Evolutionary conservation across 2,113 vertebrate species (phyloP).

Genomic region (Paradisaea rubra): DNA sequence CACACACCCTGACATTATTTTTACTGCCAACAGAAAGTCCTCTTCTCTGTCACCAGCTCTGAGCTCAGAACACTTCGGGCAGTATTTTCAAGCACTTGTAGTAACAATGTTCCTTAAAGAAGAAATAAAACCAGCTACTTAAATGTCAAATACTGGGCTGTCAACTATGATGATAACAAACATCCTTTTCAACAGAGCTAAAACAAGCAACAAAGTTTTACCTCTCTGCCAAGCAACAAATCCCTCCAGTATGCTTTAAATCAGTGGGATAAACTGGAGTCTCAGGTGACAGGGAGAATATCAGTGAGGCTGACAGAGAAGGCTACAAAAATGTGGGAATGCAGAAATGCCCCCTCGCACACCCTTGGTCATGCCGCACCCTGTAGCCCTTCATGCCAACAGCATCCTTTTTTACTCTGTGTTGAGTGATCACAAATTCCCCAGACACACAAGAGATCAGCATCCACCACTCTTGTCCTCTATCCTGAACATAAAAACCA

Average conservation of each 20-base stretch:
- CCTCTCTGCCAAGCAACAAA: background rate
- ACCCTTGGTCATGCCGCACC: background rate
- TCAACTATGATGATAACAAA: background rate
- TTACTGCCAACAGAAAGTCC: background rate
- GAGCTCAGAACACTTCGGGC: background rate
- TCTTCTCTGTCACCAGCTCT: background rate
- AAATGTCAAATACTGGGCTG: background rate
- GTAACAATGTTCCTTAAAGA: background rate
- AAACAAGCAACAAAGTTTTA: background rate
- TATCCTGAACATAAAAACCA: background rate
- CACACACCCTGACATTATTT: background rate
- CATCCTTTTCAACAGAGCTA: background rate
- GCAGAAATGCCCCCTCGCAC: background rate
- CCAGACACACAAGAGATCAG: background rate
- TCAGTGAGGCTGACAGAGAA: background rate
- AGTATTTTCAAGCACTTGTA: background rate
- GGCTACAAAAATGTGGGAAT: background rate
- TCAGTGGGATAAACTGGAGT: background rate
- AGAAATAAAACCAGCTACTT: background rate
- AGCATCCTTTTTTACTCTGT: background rate
- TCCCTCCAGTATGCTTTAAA: background rate
- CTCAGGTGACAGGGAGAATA: background rate
- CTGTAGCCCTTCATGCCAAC: background rate
- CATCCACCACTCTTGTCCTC: background rate
- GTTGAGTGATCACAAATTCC: background rate